phyloP scores from a whole-genome alignment of 2,113 vertebrate species.

The Hemiprocne comata region DNA sequence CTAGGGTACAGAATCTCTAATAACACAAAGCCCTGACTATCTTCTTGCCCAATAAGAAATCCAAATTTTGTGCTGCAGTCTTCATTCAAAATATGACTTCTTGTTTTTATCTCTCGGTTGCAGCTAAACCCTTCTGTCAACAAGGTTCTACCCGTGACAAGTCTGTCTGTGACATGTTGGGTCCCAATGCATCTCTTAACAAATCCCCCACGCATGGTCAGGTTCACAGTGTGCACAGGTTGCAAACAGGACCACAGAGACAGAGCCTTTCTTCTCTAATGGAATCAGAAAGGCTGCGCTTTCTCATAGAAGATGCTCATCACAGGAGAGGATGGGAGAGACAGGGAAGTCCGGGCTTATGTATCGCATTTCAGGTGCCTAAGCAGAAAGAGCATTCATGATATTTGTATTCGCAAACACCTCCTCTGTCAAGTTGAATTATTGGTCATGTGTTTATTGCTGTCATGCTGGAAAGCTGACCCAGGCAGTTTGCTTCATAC shows the following conservation, averaged over 20 bases:
- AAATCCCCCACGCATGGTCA: fast-evolving
- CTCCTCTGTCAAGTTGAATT: neutral
- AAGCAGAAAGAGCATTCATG: neutral
- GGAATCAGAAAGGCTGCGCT: neutral
- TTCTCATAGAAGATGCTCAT: neutral
- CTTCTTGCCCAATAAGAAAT: neutral
- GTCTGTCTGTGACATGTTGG: neutral
- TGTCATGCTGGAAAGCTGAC: neutral
- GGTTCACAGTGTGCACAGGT: neutral
- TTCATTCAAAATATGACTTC: neutral
- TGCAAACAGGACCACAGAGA: neutral
- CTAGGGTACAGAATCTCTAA: constrained; percentile 10
- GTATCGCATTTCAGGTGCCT: neutral
- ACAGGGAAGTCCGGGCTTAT: neutral
- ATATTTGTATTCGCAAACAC: neutral
- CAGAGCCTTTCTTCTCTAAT: neutral
- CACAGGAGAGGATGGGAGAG: neutral
- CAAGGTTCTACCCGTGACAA: neutral
- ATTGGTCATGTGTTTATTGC: neutral
- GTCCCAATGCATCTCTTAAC: neutral
- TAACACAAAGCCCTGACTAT: constrained; percentile 56
- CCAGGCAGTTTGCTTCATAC: neutral
- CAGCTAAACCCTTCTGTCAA: constrained; percentile 6
- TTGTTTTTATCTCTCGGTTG: neutral
- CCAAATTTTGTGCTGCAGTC: neutral